A percentile compares a stretch with the other conserved stretches of the same genome.
phyloP scores from a whole-genome alignment of 1,140 invertebrate genomes.

The Rhysida immarginata region DNA sequence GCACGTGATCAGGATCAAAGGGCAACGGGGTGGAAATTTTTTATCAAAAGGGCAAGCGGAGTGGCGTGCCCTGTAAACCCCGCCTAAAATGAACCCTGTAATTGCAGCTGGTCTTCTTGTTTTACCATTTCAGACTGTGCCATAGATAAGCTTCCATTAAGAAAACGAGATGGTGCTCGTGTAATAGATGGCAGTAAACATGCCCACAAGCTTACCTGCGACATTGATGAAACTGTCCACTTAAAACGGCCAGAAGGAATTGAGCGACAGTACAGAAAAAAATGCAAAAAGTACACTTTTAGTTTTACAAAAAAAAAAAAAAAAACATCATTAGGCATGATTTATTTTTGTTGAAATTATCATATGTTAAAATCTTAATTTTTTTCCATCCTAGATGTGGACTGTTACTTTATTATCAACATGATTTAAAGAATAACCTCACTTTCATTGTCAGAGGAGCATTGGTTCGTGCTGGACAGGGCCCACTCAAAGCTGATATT shows the following conservation, averaged over 20 bases:
- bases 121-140: slow-evolving; percentile 77
- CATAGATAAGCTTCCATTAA: slow-evolving; percentile 77
- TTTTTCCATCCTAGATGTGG: no score
- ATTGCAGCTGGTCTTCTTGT: no score
- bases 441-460: slow-evolving; percentile 74
- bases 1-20: no score
- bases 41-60: no score
- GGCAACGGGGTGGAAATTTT: no score
- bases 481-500: slow-evolving; percentile 45
- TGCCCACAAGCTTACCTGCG: slow-evolving; percentile 85
- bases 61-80: no score
- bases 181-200: slow-evolving; percentile 91
- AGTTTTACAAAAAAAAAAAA: no score
- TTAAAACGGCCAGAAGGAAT: slow-evolving; percentile 64
- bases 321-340: no score
- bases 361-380: no score
- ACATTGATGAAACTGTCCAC: slow-evolving; percentile 74
- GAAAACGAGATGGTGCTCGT: slow-evolving; percentile 76
- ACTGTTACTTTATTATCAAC: slow-evolving; percentile 86
- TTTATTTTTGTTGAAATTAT: no score
- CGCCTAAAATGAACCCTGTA: no score
- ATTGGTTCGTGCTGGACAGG: slow-evolving; percentile 41
- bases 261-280: slow-evolving; percentile 76
- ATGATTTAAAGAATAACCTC: slow-evolving; percentile 54
- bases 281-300: slow-evolving; percentile 84